Conservation (phyloP, 2,888 invertebrate species). For the Oligia fasciuncula region DNA sequence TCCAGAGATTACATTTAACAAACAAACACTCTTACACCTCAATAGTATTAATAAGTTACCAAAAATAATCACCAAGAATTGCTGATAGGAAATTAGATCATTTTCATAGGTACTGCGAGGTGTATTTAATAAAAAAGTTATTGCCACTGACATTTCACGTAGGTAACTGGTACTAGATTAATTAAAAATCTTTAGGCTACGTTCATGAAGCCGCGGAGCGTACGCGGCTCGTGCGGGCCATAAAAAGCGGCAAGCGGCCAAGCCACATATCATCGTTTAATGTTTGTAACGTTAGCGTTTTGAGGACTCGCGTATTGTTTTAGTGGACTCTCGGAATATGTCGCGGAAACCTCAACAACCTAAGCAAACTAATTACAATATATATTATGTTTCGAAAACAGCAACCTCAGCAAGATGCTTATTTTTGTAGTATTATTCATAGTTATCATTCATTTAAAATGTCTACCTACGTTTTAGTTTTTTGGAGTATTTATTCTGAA, state of each 20-base stretch:
- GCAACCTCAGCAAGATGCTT: no score
- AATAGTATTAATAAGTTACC: not conserved
- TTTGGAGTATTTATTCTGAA: not conserved
- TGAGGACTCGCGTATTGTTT: not conserved
- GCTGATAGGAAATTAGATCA: not conserved
- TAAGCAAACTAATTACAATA: not conserved
- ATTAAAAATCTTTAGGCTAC: not conserved
- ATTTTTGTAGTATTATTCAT: not conserved
- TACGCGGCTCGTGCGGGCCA: no score
- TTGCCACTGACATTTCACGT: slow-evolving; percentile 5
- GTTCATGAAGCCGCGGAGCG: not conserved
- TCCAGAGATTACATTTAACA: not conserved
- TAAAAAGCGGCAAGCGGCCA: not conserved
- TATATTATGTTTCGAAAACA: not conserved
- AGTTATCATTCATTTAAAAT: not conserved
- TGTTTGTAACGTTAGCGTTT: not conserved
- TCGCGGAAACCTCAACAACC: not conserved
- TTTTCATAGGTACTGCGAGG: not conserved
- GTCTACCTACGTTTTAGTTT: not conserved
- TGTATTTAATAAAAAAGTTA: not conserved
- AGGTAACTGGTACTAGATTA: not conserved
- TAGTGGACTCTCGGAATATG: not conserved
- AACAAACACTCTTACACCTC: not conserved
- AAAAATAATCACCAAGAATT: not conserved
- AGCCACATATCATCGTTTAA: not conserved